Percentiles rank a stretch among this genome's conserved stretches.
Evolutionary conservation across 2,888 invertebrate species (phyloP).

Genomic region (Rhaphigaster nebulosa): DNA sequence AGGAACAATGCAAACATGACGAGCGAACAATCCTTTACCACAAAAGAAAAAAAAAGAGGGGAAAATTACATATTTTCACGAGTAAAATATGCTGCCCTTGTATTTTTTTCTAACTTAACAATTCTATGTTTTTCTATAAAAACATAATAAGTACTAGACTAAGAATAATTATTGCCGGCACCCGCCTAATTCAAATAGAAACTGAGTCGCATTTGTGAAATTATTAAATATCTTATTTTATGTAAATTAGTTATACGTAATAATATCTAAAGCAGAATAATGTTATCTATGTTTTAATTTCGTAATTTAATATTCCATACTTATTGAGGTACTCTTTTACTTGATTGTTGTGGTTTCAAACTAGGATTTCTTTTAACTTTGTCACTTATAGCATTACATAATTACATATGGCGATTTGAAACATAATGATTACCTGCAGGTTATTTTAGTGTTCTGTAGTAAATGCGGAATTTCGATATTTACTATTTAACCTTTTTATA

Average conservation of each 20-base stretch:
- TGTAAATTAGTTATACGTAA: background rate
- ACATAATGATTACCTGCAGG: background rate
- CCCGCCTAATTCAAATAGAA: slow-evolving; percentile 8
- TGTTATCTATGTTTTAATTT: background rate
- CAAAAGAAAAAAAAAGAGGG: no score
- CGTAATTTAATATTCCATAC: background rate
- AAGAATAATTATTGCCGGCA: background rate
- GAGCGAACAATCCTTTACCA: background rate
- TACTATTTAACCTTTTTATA: background rate
- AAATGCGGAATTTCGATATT: background rate
- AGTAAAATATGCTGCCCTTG: background rate
- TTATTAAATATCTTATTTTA: background rate
- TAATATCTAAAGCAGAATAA: background rate
- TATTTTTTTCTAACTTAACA: background rate
- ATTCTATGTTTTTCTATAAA: background rate
- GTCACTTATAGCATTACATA: background rate
- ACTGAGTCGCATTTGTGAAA: background rate
- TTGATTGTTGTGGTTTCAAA: background rate
- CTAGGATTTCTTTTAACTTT: background rate
- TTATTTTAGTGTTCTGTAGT: background rate
- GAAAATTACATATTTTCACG: background rate
- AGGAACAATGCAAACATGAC: no score
- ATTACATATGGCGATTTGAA: background rate
- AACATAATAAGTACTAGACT: background rate
- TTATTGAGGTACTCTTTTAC: background rate